Evolutionary conservation across 37 sponge, comb jelly and placozoan species (phyloP).

Genomic region (Cliona cf. orientalis): DNA sequence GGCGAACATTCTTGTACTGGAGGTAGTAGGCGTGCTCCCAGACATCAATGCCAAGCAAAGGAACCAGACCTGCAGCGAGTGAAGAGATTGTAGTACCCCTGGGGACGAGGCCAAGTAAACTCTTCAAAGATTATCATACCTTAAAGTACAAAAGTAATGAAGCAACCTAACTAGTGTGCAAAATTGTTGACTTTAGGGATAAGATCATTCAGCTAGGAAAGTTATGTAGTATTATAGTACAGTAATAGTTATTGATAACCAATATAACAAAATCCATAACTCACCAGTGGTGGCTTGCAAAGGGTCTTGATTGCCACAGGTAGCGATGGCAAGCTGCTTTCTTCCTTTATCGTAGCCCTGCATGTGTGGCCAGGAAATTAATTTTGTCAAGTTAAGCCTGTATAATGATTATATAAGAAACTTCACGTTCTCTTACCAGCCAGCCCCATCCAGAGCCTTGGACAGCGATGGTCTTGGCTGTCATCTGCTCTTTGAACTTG

Average conservation of each 20-base stretch:
- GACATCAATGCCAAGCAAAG: conserved; percentile 94
- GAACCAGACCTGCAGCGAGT: conserved; percentile 74
- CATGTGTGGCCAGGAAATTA: too few species aligned
- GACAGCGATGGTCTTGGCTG: conserved; percentile 72
- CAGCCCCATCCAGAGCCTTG: conserved; percentile 99
- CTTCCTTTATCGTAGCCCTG: conserved; percentile 81
- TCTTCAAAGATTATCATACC: too few species aligned
- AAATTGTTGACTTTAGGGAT: too few species aligned
- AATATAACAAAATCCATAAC: too few species aligned
- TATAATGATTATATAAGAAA: too few species aligned
- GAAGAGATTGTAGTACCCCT: background rate
- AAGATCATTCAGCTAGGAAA: too few species aligned
- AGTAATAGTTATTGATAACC: too few species aligned
- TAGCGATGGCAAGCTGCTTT: conserved; percentile 67
- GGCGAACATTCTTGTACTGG: conserved; percentile 94
- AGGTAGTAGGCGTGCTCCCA: conserved; percentile 99
- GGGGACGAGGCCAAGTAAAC: too few species aligned
- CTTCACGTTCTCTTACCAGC: conserved; percentile 91
- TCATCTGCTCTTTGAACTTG: conserved; percentile 68
- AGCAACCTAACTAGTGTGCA: too few species aligned
- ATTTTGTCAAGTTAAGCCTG: too few species aligned
- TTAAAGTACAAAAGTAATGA: too few species aligned
- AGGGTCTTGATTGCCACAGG: conserved; percentile 94
- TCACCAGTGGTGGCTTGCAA: conserved; percentile 87
- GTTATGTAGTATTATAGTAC: too few species aligned